Evolutionary conservation across 2,113 vertebrate genomes (phyloP).

Genomic region (Oryzias melastigma): DNA sequence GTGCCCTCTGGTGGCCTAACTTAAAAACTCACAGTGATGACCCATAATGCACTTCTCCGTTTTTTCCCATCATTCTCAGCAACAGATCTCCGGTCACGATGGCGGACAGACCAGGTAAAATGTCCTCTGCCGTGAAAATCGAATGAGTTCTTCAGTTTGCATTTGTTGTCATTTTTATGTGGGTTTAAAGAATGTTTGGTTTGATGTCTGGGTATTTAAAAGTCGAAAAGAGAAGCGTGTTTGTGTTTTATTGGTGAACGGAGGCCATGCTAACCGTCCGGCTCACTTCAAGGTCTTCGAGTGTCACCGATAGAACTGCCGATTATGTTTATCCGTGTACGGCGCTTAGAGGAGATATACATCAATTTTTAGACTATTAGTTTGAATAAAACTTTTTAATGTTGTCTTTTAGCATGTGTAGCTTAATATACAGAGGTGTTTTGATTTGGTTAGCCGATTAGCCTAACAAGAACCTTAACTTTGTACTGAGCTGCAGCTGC

Average conservation of each 20-base stretch:
- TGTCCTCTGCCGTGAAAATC: conserved; percentile 25
- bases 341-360: too few species aligned
- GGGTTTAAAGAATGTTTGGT: too few species aligned
- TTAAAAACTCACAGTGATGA: not conserved
- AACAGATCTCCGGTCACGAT: conserved; percentile 65
- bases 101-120: conserved; percentile 79
- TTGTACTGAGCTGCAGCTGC: too few species aligned
- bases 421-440: too few species aligned
- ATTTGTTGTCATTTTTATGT: too few species aligned
- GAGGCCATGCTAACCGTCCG: conserved; percentile 39
- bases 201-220: too few species aligned
- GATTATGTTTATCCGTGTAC: too few species aligned
- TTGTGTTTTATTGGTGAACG: not conserved
- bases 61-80: conserved; percentile 65
- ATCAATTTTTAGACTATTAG: too few species aligned
- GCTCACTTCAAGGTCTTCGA: conserved; percentile 77
- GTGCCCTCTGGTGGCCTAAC: conserved; percentile 2
- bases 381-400: too few species aligned
- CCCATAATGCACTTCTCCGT: conserved; percentile 50
- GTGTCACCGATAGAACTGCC: conserved; percentile 45
- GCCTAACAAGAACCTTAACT: too few species aligned
- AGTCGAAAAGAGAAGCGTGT: not conserved
- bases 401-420: too few species aligned
- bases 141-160: rapidly evolving
- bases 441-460: too few species aligned